Evolutionary conservation across 1,140 invertebrate species (phyloP).

Genomic region (Oryctes rhinoceros): DNA sequence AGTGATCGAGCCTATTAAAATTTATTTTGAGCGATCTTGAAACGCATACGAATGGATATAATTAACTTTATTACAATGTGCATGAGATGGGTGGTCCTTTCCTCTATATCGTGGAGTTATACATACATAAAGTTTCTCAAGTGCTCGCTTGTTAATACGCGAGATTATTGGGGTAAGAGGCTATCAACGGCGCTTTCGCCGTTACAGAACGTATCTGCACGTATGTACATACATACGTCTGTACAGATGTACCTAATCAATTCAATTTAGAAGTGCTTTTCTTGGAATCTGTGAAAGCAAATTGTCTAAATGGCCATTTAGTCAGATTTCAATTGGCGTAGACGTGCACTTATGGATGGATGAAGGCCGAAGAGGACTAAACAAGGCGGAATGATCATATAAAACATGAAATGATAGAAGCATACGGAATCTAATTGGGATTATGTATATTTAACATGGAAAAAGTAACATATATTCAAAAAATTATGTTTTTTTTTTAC

Average conservation of each 20-base stretch:
- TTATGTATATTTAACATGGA: too few species aligned
- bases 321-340: too few species aligned
- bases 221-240: not conserved
- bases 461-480: too few species aligned
- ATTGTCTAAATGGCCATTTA: not conserved
- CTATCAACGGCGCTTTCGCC: not conserved
- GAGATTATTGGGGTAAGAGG: not conserved
- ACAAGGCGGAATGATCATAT: too few species aligned
- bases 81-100: not conserved
- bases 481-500: too few species aligned
- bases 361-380: too few species aligned
- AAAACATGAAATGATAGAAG: too few species aligned
- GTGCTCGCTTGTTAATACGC: not conserved
- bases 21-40: not conserved
- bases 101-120: not conserved
- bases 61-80: conserved; percentile 14
- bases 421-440: too few species aligned
- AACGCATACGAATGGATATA: not conserved
- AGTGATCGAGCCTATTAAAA: not conserved
- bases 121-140: not conserved
- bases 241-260: not conserved
- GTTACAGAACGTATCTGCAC: not conserved
- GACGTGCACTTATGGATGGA: too few species aligned
- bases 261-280: conserved; percentile 3
- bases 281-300: not conserved